phyloP scores from a whole-genome alignment of 1,140 invertebrate species.

The Spodoptera frugiperda region DNA sequence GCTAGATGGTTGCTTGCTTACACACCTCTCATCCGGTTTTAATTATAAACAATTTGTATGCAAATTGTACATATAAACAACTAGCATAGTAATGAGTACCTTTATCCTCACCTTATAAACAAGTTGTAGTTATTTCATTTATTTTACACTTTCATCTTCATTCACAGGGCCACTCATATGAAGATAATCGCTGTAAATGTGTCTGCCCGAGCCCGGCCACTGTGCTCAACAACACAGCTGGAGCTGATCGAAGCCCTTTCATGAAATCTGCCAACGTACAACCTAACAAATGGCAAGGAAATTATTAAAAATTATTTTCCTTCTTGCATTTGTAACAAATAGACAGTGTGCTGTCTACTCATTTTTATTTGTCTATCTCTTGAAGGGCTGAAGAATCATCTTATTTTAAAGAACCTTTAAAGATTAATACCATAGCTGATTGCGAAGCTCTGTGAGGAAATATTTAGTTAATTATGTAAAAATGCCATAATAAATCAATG shows the following conservation, averaged over 20 bases:
- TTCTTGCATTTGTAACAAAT: not conserved
- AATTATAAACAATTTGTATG: no score
- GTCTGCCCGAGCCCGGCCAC: slow-evolving; percentile 93
- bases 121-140: no score
- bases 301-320: not conserved
- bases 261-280: slow-evolving; percentile 90
- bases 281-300: slow-evolving; percentile 91
- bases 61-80: no score
- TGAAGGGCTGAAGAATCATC: no score
- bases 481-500: no score
- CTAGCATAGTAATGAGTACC: no score
- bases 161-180: slow-evolving; percentile 84
- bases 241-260: slow-evolving; percentile 88
- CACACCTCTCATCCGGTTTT: not conserved
- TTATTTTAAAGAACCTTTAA: no score
- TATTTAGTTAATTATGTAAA: no score
- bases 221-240: slow-evolving; percentile 89
- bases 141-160: no score
- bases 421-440: no score
- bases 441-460: no score
- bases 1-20: not conserved
- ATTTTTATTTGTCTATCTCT: not conserved
- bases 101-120: no score
- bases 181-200: slow-evolving; percentile 96
- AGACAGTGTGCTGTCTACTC: not conserved